These are phyloP conservation scores for Sebastes reedi DNA, from an alignment of 2,797 vertebrate species.

Conservation along the genomic window DNA sequence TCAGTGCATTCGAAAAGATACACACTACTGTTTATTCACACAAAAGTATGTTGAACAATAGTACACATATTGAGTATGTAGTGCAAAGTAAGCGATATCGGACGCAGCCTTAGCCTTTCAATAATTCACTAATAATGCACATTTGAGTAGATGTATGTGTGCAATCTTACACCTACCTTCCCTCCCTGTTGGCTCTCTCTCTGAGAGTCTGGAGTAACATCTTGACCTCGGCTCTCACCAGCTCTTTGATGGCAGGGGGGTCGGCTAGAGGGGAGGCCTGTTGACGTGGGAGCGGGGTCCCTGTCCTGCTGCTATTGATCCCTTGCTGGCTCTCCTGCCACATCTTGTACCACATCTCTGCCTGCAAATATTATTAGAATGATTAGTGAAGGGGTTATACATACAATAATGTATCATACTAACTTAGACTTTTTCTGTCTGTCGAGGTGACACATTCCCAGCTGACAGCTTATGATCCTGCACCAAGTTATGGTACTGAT, in stretches of 20 bases:
- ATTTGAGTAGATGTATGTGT: not conserved
- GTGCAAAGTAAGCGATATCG: no score
- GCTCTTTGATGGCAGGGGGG: conserved; percentile 72
- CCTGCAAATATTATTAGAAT: conserved; percentile 42
- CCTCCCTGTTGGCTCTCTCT: conserved; percentile 36
- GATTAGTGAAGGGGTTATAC: not conserved
- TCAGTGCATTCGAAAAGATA: no score
- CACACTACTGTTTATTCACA: no score
- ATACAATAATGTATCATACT: not conserved
- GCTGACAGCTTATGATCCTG: not conserved
- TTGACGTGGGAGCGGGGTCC: not conserved
- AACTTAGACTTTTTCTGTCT: not conserved
- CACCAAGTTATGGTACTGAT: not conserved
- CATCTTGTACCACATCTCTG: conserved; percentile 54
- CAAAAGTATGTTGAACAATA: no score
- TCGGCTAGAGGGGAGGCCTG: conserved; percentile 47
- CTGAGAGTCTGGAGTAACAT: conserved; percentile 65
- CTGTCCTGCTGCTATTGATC: not conserved
- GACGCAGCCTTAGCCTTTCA: not conserved
- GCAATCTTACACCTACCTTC: conserved; percentile 44
- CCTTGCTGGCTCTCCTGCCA: conserved; percentile 40
- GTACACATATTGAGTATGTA: no score
- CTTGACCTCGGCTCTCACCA: conserved; percentile 72
- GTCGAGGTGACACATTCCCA: not conserved
- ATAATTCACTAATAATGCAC: not conserved